Percentiles rank a stretch among this genome's conserved stretches.
Evolutionary conservation across 2,797 vertebrate genomes (phyloP).

Genomic region (Eremophila alpestris): DNA sequence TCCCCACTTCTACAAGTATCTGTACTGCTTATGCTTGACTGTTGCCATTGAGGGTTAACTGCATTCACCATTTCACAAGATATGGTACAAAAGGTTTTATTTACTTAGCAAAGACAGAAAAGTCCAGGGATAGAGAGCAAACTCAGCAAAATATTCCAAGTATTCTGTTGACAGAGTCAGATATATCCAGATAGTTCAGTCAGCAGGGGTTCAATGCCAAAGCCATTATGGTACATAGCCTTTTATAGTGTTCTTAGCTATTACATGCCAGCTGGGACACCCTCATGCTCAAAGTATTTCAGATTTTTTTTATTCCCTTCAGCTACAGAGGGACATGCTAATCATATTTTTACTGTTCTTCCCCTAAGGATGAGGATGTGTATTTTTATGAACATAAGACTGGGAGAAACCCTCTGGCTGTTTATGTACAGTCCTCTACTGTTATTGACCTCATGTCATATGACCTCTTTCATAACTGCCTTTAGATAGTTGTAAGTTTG

Average conservation of each 20-base stretch:
- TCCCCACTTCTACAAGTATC: not conserved
- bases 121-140: slow-evolving; percentile 55
- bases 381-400: not conserved
- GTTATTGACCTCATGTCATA: not conserved
- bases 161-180: slow-evolving; percentile 65
- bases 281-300: slow-evolving; percentile 1
- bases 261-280: slow-evolving; percentile 16
- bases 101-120: slow-evolving; percentile 54
- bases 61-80: slow-evolving; percentile 47
- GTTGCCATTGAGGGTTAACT: slow-evolving; percentile 35
- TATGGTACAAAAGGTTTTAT: slow-evolving; percentile 48
- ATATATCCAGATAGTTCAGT: slow-evolving; percentile 56
- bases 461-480: not conserved
- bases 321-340: not conserved
- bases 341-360: slow-evolving; percentile 4
- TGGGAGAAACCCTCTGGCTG: not conserved
- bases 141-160: slow-evolving; percentile 67
- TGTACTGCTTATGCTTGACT: not conserved
- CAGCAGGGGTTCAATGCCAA: slow-evolving; percentile 54
- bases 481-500: not conserved
- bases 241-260: slow-evolving; percentile 46
- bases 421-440: not conserved
- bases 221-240: slow-evolving; percentile 14
- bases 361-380: not conserved
- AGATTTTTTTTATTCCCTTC: not conserved